A percentile compares a stretch with the other conserved stretches of the same genome.
These are phyloP conservation scores for Arrhopalites spinosus DNA, from an alignment of 2,888 invertebrate species.

Conservation along the genomic window DNA sequence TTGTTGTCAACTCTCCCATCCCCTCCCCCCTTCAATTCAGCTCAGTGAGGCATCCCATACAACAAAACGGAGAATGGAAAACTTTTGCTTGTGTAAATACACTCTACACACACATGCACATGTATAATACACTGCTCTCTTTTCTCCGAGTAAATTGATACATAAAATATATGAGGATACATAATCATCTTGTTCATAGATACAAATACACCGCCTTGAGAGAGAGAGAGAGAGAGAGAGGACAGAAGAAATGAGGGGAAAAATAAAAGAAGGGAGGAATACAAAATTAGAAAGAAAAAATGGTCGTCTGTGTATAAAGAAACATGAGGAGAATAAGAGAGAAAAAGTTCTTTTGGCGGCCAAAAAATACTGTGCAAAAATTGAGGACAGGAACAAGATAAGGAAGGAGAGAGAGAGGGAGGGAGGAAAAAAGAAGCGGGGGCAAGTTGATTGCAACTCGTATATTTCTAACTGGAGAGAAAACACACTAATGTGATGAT, in stretches of 20 bases:
- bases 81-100: background rate
- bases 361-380: slow-evolving; percentile 15
- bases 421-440: background rate
- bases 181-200: too few species aligned
- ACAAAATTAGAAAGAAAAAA: slow-evolving; percentile 19
- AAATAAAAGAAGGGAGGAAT: slow-evolving; percentile 3
- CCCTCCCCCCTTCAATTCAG: too few species aligned
- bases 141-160: too few species aligned
- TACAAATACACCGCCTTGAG: too few species aligned
- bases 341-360: background rate
- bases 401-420: slow-evolving; percentile 25
- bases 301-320: slow-evolving; percentile 13
- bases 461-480: slow-evolving; percentile 37
- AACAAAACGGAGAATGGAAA: background rate
- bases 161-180: too few species aligned
- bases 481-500: slow-evolving; percentile 53
- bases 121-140: too few species aligned
- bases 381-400: slow-evolving; percentile 21
- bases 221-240: background rate
- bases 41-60: too few species aligned
- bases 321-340: background rate
- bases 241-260: slow-evolving; percentile 20
- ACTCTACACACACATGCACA: too few species aligned
- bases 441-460: slow-evolving; percentile 29
- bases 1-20: background rate